Conservation (phyloP, 1,140 invertebrate genomes). For the Ceratitis capitata region DNA sequence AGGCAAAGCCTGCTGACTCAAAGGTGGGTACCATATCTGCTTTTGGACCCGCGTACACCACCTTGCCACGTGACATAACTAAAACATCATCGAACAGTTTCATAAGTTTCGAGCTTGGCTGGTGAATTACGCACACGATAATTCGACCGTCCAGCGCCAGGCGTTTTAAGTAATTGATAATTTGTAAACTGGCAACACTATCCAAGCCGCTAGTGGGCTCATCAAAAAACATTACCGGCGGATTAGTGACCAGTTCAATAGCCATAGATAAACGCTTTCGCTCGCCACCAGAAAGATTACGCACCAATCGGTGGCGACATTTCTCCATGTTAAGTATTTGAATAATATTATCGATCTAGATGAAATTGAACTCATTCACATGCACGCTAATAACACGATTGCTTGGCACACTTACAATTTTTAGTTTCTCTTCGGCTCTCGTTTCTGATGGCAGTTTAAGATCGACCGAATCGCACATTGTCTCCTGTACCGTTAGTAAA, state of each 20-base stretch:
- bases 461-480: constrained; percentile 72
- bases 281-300: constrained; percentile 82
- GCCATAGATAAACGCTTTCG: constrained; percentile 86
- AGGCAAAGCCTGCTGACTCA: constrained; percentile 67
- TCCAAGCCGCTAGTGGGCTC: constrained; percentile 83
- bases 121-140: constrained; percentile 88
- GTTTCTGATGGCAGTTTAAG: constrained; percentile 68
- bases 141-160: constrained; percentile 79
- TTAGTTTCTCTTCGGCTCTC: constrained; percentile 46
- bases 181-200: constrained; percentile 77
- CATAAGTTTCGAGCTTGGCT: constrained; percentile 87
- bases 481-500: constrained; percentile 72
- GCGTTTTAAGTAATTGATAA: constrained; percentile 73
- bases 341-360: constrained; percentile 70
- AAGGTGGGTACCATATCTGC: constrained; percentile 68
- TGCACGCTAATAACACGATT: neutral
- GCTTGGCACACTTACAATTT: constrained; percentile 48
- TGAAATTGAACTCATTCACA: neutral
- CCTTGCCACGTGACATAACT: constrained; percentile 70
- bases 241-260: constrained; percentile 84
- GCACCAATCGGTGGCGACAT: constrained; percentile 73
- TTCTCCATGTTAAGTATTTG: constrained; percentile 70
- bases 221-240: constrained; percentile 76
- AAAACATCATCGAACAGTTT: constrained; percentile 74
- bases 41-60: constrained; percentile 71